Percentiles rank a stretch among this genome's conserved stretches.
These are phyloP conservation scores for Anguilla japonica DNA, from an alignment of 2,113 vertebrate genomes.

Conservation along the genomic window DNA sequence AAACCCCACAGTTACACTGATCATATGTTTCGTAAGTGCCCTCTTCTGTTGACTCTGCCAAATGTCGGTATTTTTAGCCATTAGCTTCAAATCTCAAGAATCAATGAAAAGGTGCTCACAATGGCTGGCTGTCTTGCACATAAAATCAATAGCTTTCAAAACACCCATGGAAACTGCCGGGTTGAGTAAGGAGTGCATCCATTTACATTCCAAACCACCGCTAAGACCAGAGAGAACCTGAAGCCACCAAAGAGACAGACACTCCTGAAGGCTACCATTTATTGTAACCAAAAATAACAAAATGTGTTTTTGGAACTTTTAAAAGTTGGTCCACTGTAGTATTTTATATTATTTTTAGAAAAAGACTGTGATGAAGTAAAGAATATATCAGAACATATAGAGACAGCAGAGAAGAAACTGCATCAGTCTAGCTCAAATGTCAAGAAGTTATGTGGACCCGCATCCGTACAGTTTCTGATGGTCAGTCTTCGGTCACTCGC, in stretches of 20 bases:
- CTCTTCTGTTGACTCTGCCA: constrained; percentile 56
- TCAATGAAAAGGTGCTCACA: constrained; percentile 53
- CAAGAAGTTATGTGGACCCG: constrained; percentile 42
- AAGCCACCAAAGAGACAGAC: background rate
- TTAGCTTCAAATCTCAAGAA: constrained; percentile 63
- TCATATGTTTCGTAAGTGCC: constrained; percentile 62
- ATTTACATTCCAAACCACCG: constrained; percentile 11
- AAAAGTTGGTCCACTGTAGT: too few relatives aligned
- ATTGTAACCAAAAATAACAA: constrained; percentile 1
- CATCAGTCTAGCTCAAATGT: constrained; percentile 57
- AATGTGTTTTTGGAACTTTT: background rate
- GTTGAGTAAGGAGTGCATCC: background rate
- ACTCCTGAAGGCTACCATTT: background rate
- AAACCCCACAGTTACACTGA: constrained; percentile 59
- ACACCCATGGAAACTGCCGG: constrained; percentile 33
- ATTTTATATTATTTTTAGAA: background rate
- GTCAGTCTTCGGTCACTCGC: constrained; percentile 17
- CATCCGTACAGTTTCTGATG: constrained; percentile 44
- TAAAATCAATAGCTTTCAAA: constrained; percentile 65
- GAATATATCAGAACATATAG: too few relatives aligned
- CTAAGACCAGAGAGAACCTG: constrained; percentile 8
- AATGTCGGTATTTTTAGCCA: constrained; percentile 54
- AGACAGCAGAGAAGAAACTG: constrained; percentile 31
- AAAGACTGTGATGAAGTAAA: background rate
- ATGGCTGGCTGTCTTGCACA: constrained; percentile 34